These are phyloP conservation scores for Nycticebus coucang DNA, from an alignment of 2,113 vertebrate species.

Conservation along the genomic window DNA sequence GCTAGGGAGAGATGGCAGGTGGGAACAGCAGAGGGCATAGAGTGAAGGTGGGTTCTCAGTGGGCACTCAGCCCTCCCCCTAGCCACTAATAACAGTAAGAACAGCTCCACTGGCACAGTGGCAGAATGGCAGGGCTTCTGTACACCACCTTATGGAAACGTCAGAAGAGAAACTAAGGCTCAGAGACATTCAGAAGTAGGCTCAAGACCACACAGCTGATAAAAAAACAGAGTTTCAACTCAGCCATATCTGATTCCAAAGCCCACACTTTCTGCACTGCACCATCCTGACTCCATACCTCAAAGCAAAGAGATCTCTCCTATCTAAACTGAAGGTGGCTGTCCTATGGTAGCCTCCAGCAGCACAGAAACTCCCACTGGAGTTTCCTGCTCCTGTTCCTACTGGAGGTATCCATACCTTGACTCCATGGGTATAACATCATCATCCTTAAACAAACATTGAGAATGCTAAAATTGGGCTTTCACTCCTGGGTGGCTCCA, in stretches of 20 bases:
- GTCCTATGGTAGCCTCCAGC: background rate
- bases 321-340: background rate
- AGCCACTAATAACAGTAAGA: background rate
- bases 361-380: background rate
- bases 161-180: background rate
- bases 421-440: background rate
- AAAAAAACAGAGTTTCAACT: background rate
- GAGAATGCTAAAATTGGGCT: background rate
- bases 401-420: background rate
- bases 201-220: background rate
- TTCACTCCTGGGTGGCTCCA: background rate
- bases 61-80: background rate
- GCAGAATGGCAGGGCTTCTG: background rate
- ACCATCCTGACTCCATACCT: background rate
- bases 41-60: background rate
- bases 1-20: slow-evolving; percentile 59
- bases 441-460: background rate
- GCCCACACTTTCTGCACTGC: too few species aligned
- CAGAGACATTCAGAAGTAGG: background rate
- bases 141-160: background rate
- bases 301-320: background rate
- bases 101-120: background rate
- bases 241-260: background rate
- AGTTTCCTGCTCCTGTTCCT: background rate
- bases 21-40: background rate